Evolutionary conservation across 2,888 invertebrate genomes (phyloP), one percentile per base, ranked within the genome.

Genomic region (Camptogramma bilineatum): DNA sequence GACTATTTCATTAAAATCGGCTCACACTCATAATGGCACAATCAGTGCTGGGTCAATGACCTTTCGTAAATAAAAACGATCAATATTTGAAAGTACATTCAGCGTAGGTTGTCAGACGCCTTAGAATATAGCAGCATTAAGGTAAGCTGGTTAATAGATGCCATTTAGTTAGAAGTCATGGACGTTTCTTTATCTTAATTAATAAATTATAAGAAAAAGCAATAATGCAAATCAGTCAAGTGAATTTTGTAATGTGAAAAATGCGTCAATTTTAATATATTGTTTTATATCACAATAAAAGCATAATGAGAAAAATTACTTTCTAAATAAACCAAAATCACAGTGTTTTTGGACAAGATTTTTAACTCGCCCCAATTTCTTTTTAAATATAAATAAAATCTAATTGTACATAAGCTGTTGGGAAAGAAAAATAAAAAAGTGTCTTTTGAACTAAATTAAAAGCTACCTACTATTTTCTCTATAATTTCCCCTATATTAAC

Each of bases 251-350:
- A 67, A 65, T 72, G 72, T 76, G 76, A 78, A 74, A 81, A 81
- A 80, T 79, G 80, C 78, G 76, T 79, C 73, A 77, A 73, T 77
- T 77, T 79, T 84, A 85, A 13, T 80, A 86, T 85, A 86, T 82
- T 76, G 74, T 81, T 83, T 88, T 91, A 91, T 92, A 91, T 92
- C 92, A 92, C 88, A 86, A 84, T 83, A 85, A 79, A 90, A 91
- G 89, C 87, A 89, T 86, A 84, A 68, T 82, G 80, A 77, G 80
- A 86, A 84, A 83, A 83, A 86, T 87, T 91, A 91, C 85, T 80
- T 78, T 81, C 88, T 88, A 88, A 87, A 87, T 91, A 91, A 91
- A 91, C 90, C 90, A 90, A 93, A 92, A 93, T 93, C 92, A 93
- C 92, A 93, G 93, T 86, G 80, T 86, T 80, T 81, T 80, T 81